Conservation (phyloP, 2,888 invertebrate species). For the Drosophila mercatorum region DNA sequence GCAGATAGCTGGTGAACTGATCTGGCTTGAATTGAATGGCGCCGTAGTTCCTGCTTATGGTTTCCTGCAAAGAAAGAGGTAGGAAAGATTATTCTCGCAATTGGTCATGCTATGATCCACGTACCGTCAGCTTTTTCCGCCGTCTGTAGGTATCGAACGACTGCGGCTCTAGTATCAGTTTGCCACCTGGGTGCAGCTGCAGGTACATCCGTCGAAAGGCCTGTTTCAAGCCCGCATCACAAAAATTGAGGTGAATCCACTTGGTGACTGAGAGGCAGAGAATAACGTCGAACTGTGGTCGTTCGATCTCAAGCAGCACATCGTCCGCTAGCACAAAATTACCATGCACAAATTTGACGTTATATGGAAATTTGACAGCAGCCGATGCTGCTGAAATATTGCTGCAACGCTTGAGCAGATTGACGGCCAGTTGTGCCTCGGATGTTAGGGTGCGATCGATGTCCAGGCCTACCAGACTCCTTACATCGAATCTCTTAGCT, state of each 20-base stretch:
- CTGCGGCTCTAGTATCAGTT: constrained; percentile 93
- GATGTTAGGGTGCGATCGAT: constrained; percentile 91
- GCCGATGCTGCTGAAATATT: constrained; percentile 50
- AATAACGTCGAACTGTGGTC: constrained; percentile 92
- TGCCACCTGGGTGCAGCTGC: constrained; percentile 91
- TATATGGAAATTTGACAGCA: constrained; percentile 88
- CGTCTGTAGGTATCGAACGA: constrained; percentile 91
- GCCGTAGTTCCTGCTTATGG: constrained; percentile 84
- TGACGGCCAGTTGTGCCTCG: constrained; percentile 61
- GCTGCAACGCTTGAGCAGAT: constrained; percentile 53
- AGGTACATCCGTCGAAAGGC: constrained; percentile 91
- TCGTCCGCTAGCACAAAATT: constrained; percentile 93
- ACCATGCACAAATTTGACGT: constrained; percentile 90
- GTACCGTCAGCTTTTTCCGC: constrained; percentile 88
- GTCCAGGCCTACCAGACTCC: constrained; percentile 91
- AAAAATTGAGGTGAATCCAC: constrained; percentile 96
- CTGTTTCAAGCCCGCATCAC: constrained; percentile 92
- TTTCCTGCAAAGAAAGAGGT: constrained; percentile 30
- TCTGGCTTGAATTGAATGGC: constrained; percentile 88
- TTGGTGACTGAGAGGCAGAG: constrained; percentile 94
- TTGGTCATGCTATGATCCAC: constrained; percentile 68
- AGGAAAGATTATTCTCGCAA: too few species aligned
- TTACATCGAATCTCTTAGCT: constrained; percentile 89
- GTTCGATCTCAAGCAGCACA: constrained; percentile 89
- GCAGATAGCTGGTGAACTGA: constrained; percentile 89